Evolutionary conservation across 2,113 vertebrate species (phyloP).

Genomic region (Gnathonemus longibarbis): DNA sequence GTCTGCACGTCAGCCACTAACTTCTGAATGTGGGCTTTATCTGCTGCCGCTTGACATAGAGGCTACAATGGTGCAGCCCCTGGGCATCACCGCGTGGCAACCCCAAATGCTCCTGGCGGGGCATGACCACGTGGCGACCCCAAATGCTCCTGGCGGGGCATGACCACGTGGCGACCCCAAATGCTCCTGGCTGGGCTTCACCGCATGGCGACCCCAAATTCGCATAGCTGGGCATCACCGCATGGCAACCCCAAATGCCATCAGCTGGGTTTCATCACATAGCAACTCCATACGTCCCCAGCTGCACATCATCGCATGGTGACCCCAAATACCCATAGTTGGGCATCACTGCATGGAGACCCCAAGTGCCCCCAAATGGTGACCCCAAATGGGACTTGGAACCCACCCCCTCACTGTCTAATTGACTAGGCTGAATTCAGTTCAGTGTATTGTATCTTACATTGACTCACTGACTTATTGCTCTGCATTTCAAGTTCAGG

Average conservation of each 20-base stretch:
- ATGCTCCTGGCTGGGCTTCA: not conserved
- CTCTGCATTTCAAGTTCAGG: not conserved
- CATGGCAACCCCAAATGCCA: not conserved
- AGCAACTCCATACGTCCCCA: not conserved
- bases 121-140: not conserved
- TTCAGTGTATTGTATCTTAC: not conserved
- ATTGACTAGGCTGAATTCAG: not conserved
- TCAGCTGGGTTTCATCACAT: not conserved
- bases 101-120: not conserved
- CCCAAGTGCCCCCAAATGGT: not conserved
- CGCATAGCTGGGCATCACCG: not conserved
- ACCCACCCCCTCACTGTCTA: not conserved
- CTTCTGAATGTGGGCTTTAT: not conserved
- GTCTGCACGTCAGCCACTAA: not conserved
- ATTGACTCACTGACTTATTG: not conserved
- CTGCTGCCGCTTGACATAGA: not conserved
- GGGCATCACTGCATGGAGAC: not conserved
- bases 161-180: not conserved
- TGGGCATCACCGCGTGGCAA: not conserved
- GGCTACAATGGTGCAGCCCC: not conserved
- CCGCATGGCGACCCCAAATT: not conserved
- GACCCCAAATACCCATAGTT: not conserved
- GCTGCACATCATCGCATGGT: not conserved
- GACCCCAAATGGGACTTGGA: not conserved
- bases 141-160: not conserved